Base-by-base conservation (phyloP, 2,888 invertebrate genomes). In the Drosophila mayaguana region DNA sequence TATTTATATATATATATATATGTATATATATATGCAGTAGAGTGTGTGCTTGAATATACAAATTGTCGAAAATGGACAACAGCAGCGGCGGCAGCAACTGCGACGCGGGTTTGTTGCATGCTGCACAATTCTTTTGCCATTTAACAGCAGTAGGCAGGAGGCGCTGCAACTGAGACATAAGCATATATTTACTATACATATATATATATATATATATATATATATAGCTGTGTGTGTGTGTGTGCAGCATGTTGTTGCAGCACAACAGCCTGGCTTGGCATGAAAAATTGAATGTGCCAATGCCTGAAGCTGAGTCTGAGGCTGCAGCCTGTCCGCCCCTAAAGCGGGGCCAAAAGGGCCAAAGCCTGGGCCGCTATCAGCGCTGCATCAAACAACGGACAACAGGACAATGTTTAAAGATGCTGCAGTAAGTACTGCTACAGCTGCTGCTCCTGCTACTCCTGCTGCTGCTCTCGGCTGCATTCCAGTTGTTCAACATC, bases 201-300 rank as follows among this genome's bases (percentile, higher is more conserved):
- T 55, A 61, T 67, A 64, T 62, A 65, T 55, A 46, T 60, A 25
- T 48, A 50, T 20, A 36, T 38, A 38, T 16, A 54, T 69, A 50
- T 66, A 32, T 34, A 22, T 7, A 38, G 38, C 2, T 56, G 53
- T 28, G 18, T 60, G 42, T 28, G 28, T 28, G 22, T 46, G 40
- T 34, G 38, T 38, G 56, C 50, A 77, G 66, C 45, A 85, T 78
- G 77, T 80, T 88, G 83, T 88, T 82, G 80, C 71, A 63, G 72
- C 76, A 83, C 81, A 86, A 85, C 86, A 88, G 86, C 76, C 88
- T 71, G 88, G 77, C 73, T 64, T 86, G 89, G 81, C 89, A 90
- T 87, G 87, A 87, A 87, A 87, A 87, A 87, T 87, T 88, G 90
- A 88, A 87, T 82, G 77, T 73, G 83, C 74, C 70, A 64, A 63